Evolutionary conservation across 2,888 invertebrate species (phyloP).

Genomic region (Polymixis lichenea): DNA sequence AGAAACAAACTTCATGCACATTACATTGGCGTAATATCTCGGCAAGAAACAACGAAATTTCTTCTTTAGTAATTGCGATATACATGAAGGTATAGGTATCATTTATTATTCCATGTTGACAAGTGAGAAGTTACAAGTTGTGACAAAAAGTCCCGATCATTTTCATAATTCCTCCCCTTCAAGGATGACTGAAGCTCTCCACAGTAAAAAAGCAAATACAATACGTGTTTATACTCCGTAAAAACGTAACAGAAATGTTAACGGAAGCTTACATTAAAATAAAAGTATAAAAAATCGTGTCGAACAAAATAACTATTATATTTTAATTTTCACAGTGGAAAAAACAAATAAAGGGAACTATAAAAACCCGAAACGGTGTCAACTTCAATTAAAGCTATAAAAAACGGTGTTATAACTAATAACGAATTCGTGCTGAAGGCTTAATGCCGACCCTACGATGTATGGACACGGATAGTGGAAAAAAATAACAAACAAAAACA

Average conservation of each 20-base stretch:
- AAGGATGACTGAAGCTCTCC: neutral
- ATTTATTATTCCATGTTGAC: neutral
- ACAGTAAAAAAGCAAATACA: neutral
- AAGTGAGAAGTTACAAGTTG: neutral
- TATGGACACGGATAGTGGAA: constrained; percentile 52
- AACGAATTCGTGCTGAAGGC: constrained; percentile 73
- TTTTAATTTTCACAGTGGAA: constrained; percentile 66
- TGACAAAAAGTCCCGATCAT: neutral
- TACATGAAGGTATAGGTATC: no score
- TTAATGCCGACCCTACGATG: constrained; percentile 56
- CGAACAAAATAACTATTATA: constrained; percentile 63
- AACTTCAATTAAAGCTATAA: constrained; percentile 83
- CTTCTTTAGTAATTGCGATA: no score
- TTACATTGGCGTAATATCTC: neutral
- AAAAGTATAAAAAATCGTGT: constrained; percentile 58
- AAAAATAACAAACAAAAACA: constrained; percentile 37
- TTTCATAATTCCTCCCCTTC: neutral
- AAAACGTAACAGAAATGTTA: constrained; percentile 33
- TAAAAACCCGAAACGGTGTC: constrained; percentile 79
- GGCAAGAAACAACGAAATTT: neutral
- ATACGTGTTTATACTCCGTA: constrained; percentile 17
- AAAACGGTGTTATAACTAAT: constrained; percentile 80
- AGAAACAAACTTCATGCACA: neutral
- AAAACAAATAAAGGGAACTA: constrained; percentile 74
- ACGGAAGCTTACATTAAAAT: constrained; percentile 48